Percentiles rank a stretch among this genome's conserved stretches.
Evolutionary conservation across 2,113 vertebrate species (phyloP).

Genomic region (Asarcornis scutulata): DNA sequence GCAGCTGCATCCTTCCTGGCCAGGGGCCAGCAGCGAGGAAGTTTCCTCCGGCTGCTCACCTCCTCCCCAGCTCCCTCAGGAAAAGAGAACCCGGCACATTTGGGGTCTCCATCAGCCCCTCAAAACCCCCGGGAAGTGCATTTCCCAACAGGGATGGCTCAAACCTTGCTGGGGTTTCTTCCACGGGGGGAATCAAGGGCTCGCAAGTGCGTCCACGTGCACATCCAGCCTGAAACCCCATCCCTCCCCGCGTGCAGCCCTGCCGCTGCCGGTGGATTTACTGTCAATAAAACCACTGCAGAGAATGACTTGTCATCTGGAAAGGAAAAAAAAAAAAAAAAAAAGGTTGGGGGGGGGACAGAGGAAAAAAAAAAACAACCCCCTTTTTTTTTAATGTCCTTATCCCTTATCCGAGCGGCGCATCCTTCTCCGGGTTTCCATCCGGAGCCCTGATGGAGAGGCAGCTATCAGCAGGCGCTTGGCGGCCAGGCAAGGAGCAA

Average conservation of each 20-base stretch:
- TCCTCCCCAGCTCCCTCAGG: neutral
- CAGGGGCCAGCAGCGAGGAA: neutral
- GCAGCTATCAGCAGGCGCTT: neutral
- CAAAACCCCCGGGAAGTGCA: accelerated
- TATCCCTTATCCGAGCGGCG: neutral
- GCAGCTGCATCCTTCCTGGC: constrained; percentile 60
- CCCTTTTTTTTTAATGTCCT: neutral
- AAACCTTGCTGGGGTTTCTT: neutral
- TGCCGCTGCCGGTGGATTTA: neutral
- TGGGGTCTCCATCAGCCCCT: accelerated
- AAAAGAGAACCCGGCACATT: neutral
- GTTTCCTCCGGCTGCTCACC: neutral
- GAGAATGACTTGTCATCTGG: neutral
- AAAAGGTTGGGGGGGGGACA: accelerated
- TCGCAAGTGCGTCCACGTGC: accelerated
- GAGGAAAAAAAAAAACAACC: neutral
- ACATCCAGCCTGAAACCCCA: neutral
- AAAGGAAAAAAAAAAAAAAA: neutral
- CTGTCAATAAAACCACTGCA: constrained; percentile 17
- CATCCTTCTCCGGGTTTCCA: neutral
- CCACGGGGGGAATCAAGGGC: neutral
- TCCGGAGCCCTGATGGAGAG: neutral
- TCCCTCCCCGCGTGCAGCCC: neutral
- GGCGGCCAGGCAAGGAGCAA: neutral
- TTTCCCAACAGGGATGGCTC: neutral